phyloP scores from a whole-genome alignment of 2,888 invertebrate species.

The Drosophila macrospina region DNA sequence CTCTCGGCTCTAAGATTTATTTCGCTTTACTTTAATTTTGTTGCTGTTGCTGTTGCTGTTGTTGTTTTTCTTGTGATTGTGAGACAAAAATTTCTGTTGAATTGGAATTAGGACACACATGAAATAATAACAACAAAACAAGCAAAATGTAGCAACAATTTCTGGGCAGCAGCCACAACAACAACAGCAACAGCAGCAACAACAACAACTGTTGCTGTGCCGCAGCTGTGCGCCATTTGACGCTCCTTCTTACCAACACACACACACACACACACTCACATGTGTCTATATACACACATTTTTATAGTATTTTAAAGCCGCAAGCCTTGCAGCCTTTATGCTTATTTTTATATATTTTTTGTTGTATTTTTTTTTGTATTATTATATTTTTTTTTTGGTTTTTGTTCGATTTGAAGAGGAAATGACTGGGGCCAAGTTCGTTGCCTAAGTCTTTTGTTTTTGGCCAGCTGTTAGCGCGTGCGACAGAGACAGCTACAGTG shows the following conservation, averaged over 20 bases:
- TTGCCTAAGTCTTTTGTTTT: constrained; percentile 80
- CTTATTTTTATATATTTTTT: constrained; percentile 1
- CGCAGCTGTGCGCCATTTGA: constrained; percentile 79
- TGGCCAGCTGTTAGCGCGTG: constrained; percentile 31
- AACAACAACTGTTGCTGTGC: constrained; percentile 46
- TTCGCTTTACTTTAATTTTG: constrained; percentile 67
- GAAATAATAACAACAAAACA: constrained; percentile 61
- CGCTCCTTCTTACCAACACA: constrained; percentile 47
- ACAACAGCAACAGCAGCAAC: constrained; percentile 5
- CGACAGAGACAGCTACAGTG: neutral
- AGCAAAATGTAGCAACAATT: constrained; percentile 76
- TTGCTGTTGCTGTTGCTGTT: constrained; percentile 29
- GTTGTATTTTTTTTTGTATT: constrained; percentile 11
- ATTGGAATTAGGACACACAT: constrained; percentile 80
- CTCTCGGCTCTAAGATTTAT: constrained; percentile 76
- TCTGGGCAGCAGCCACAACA: constrained; percentile 48
- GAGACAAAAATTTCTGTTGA: constrained; percentile 80
- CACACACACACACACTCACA: constrained; percentile 17
- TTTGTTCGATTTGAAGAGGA: constrained; percentile 19
- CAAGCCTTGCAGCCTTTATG: constrained; percentile 62
- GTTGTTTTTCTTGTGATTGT: constrained; percentile 61
- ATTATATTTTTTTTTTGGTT: constrained; percentile 11
- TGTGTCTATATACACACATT: constrained; percentile 12
- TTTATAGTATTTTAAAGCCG: constrained; percentile 18
- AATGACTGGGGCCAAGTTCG: constrained; percentile 60